Conservation (phyloP, 2,797 vertebrate species). For the Serranus cabrilla region DNA sequence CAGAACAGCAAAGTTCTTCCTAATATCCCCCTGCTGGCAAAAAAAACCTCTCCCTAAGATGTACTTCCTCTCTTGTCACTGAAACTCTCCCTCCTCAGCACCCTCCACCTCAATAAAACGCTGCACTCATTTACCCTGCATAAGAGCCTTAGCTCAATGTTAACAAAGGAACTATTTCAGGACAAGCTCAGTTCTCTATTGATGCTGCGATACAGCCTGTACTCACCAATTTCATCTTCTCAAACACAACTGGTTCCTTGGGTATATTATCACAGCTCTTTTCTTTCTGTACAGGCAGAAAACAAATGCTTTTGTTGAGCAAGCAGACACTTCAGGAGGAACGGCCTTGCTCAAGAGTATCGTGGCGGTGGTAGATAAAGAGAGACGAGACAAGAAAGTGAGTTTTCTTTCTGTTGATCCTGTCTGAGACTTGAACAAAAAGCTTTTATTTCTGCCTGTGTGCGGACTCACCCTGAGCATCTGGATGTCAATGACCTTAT, state of each 20-base stretch:
- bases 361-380: not conserved
- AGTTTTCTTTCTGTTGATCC: not conserved
- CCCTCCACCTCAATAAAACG: not conserved
- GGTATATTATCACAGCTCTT: slow-evolving; percentile 90
- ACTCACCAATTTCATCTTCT: slow-evolving; percentile 97
- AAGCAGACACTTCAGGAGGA: not conserved
- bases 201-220: not conserved
- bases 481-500: slow-evolving; percentile 94
- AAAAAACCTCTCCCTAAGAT: not conserved
- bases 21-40: not conserved
- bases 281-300: slow-evolving; percentile 89
- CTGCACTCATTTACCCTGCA: not conserved
- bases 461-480: slow-evolving; percentile 89
- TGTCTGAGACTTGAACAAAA: not conserved
- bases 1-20: slow-evolving; percentile 4
- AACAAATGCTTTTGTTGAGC: slow-evolving; percentile 26
- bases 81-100: not conserved
- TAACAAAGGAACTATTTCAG: not conserved
- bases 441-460: not conserved
- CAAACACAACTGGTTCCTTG: slow-evolving; percentile 94
- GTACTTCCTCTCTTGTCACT: not conserved
- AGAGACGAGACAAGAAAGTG: not conserved
- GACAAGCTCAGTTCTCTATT: not conserved
- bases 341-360: not conserved
- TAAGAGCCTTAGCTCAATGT: slow-evolving; percentile 1